Conservation (phyloP, 1,140 invertebrate genomes). For the Hermetia illucens region DNA sequence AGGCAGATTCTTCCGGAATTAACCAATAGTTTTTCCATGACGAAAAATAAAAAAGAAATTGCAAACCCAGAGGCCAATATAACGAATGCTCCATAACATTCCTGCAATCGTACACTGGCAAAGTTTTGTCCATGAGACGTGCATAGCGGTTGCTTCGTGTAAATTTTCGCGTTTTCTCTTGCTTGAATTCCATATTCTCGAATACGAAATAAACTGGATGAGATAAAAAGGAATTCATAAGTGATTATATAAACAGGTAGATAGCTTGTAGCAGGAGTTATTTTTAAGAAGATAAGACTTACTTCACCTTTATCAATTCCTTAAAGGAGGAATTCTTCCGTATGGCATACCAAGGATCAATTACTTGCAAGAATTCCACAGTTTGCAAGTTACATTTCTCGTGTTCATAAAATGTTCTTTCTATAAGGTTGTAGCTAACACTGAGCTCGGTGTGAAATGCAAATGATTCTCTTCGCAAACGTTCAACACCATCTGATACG, state of each 20-base stretch:
- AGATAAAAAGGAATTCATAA: too few species aligned
- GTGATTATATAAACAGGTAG: too few species aligned
- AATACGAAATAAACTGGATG: constrained; percentile 23
- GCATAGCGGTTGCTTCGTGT: constrained; percentile 23
- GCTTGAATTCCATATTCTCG: constrained; percentile 22
- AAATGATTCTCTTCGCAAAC: constrained; percentile 39
- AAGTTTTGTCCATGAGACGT: constrained; percentile 20
- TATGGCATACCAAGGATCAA: constrained; percentile 41
- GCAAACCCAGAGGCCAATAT: constrained; percentile 17
- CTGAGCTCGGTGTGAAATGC: constrained; percentile 48
- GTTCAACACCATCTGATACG: constrained; percentile 40
- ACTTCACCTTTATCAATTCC: constrained; percentile 47
- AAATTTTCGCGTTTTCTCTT: constrained; percentile 17
- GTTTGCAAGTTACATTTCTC: constrained; percentile 50
- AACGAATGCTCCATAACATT: constrained; percentile 15
- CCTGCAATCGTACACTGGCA: constrained; percentile 28
- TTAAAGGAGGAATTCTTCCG: constrained; percentile 41
- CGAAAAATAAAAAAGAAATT: constrained; percentile 5
- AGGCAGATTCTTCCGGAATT: too few species aligned
- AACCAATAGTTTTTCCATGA: constrained; percentile 21
- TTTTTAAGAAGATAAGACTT: constrained; percentile 9
- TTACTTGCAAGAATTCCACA: constrained; percentile 41
- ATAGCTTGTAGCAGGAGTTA: too few species aligned
- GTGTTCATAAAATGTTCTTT: constrained; percentile 44
- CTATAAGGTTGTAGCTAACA: constrained; percentile 43